Evolutionary conservation across 2,797 vertebrate genomes (phyloP).

Genomic region (Lophura swinhoii): DNA sequence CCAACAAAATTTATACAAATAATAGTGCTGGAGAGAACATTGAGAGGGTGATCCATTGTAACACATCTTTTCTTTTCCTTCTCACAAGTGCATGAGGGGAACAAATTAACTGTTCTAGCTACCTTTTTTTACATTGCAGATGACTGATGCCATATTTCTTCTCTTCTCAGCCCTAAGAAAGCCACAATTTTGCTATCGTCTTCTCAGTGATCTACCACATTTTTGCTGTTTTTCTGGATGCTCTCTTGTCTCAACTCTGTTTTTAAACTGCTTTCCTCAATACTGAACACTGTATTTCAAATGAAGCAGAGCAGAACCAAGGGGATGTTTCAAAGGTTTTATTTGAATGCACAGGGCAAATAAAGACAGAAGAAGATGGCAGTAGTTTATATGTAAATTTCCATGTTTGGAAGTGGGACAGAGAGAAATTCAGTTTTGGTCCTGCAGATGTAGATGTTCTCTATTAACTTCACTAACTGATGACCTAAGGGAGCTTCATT

Average conservation of each 20-base stretch:
- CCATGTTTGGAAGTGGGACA: background rate
- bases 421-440: background rate
- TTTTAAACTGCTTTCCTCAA: background rate
- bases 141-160: background rate
- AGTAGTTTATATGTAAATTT: background rate
- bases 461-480: background rate
- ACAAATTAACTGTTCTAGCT: background rate
- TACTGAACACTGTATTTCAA: background rate
- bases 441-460: background rate
- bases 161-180: background rate
- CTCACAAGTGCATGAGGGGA: background rate
- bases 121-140: background rate
- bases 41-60: background rate
- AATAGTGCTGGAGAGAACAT: background rate
- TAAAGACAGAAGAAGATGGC: background rate
- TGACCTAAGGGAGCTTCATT: background rate
- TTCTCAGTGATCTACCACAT: fast-evolving
- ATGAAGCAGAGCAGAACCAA: background rate
- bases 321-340: background rate
- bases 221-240: background rate
- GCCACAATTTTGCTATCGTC: background rate
- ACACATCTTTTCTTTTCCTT: background rate
- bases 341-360: background rate
- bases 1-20: background rate
- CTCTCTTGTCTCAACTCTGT: fast-evolving